Evolutionary conservation across 2,113 vertebrate species (phyloP), one percentile per base, ranked within the genome.

Genomic region (Grammomys dolichurus): DNA sequence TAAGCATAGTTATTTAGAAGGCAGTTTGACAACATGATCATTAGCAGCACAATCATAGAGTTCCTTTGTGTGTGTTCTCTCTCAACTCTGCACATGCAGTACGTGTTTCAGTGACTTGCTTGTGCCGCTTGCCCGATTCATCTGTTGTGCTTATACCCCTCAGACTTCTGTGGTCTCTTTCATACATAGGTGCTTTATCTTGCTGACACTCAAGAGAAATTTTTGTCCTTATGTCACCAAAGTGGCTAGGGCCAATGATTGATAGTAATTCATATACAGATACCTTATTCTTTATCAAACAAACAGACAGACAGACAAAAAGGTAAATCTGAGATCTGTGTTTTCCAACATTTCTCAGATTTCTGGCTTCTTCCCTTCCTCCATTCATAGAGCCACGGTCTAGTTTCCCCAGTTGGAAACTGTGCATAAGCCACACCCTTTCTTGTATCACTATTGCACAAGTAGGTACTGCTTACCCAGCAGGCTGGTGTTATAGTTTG

Each of bases 291-390:
- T 48, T 33, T 48, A 63, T 75, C 14, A 17, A 48, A n/a, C 65
- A 67, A 63, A 63, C 58, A 26, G 28, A 31, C 26, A 67, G 14
- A 33, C 28, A 33, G 36, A 69, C 31, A 65, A 58, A 17, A 58
- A 63, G 1, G 56, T 75, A 48, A 60, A 33, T 91, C n/a, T 67
- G 63, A 89, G 36, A 28, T 84, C 16, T 54, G 1, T 67, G 8
- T 86, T 90, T 73, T 70, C 26, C 2, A 84, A 7, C 54, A 73
- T 96, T 89, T 96, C 46, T 85, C 19, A 60, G 22, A 84, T 77
- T 63, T 85, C 40, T 92, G 43, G 24, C 16, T 8, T 67, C 9
- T 65, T 65, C 13, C 14, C 22, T 93, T 22, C 40, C 14, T 43
- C 20, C 69, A 8, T 8, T 84, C 63, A 2, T 65, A 9, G 28